A percentile compares a stretch with the other conserved stretches of the same genome.
Evolutionary conservation across 2,888 invertebrate genomes (phyloP).

Genomic region (Lithophane socia): DNA sequence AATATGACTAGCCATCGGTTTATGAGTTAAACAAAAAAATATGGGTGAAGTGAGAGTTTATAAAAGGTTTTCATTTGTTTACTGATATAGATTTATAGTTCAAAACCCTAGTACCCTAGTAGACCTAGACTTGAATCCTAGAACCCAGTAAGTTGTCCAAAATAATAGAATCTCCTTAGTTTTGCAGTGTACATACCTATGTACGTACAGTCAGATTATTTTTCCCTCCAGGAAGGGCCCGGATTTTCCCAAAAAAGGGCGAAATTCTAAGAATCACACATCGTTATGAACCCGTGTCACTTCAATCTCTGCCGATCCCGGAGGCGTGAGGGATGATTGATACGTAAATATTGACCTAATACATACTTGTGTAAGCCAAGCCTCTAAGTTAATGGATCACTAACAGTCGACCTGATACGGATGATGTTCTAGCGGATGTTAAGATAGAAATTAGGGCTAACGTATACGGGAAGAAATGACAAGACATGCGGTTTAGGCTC

Average conservation of each 20-base stretch:
- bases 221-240: background rate
- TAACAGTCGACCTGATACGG: slow-evolving; percentile 43
- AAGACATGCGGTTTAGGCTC: no score
- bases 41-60: background rate
- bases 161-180: background rate
- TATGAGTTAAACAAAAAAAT: slow-evolving; percentile 24
- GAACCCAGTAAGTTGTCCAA: background rate
- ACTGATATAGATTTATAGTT: background rate
- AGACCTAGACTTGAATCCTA: no score
- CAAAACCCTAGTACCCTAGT: no score
- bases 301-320: slow-evolving; percentile 18
- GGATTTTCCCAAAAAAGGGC: background rate
- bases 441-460: slow-evolving; percentile 23
- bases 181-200: background rate
- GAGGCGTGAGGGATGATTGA: slow-evolving; percentile 49
- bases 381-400: slow-evolving; percentile 59
- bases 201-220: background rate
- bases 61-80: background rate
- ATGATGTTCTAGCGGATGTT: slow-evolving; percentile 50
- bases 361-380: slow-evolving; percentile 45
- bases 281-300: slow-evolving; percentile 14
- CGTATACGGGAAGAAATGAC: background rate
- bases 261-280: background rate
- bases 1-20: slow-evolving; percentile 46
- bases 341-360: slow-evolving; percentile 55